Evolutionary conservation across 2,797 vertebrate genomes (phyloP).

Genomic region (Paguma larvata): DNA sequence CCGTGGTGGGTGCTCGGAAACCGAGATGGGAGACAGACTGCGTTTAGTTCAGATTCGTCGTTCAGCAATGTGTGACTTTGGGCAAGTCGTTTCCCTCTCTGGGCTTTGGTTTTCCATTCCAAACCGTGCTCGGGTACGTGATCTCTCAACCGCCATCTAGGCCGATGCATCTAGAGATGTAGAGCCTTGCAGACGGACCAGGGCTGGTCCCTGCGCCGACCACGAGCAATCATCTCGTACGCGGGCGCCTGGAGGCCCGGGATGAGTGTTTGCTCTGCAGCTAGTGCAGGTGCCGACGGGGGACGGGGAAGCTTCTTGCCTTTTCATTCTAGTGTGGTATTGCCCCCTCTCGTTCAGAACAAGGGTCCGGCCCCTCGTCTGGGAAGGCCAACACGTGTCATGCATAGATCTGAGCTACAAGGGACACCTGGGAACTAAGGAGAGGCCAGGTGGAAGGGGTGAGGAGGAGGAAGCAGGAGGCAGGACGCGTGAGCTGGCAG

Average conservation of each 20-base stretch:
- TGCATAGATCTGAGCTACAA: background rate
- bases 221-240: rapidly evolving
- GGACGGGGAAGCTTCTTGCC: background rate
- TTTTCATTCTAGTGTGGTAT: background rate
- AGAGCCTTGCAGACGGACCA: rapidly evolving
- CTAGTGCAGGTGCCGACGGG: rapidly evolving
- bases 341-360: background rate
- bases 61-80: background rate
- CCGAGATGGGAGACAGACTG: background rate
- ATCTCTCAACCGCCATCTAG: background rate
- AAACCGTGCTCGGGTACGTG: background rate
- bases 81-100: background rate
- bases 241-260: background rate
- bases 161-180: background rate
- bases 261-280: too few relatives aligned
- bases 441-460: background rate
- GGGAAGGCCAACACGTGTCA: background rate
- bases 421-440: too few relatives aligned
- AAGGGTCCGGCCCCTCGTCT: background rate
- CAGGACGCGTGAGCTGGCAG: background rate
- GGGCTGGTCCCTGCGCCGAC: rapidly evolving
- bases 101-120: background rate
- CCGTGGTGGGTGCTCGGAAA: background rate
- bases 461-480: background rate
- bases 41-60: background rate